Base-by-base conservation (phyloP, 1,140 invertebrate genomes). In the Drosophila suzukii region DNA sequence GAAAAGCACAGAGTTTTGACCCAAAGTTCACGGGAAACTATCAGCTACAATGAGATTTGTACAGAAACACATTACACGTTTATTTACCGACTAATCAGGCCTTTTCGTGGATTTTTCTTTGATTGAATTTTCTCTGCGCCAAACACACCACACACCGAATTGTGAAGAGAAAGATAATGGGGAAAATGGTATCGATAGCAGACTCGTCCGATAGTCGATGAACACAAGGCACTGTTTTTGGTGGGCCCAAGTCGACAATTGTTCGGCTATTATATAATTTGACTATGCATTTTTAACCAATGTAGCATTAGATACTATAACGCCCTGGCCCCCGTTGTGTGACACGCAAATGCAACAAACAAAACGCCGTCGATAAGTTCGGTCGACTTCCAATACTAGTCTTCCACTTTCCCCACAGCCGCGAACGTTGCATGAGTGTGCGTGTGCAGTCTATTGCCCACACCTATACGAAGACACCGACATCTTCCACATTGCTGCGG, bases 81-180 rank as follows among this genome's bases (percentile, higher is more conserved):
- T 77, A 54, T 88, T 83, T 74, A 88, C 83, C 67, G 80, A 77
- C 68, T 75, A 43, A 51, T 60, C 47, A 24, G 61, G 49, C 59
- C 54, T 65, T 50, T 66, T 73, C 47, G 43, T 65, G 46, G 72
- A 59, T 70, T 83, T 83, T 76, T 57, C 63, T 73, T 76, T 78
- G 65, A 74, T 65, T 73, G 60, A 80, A 71, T 88, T 88, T 88
- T 88, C 86, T 88, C 67, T 79, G 75, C 83, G 58, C 59, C 49
- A 79, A 86, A 86, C 83, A 82, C 84, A 88, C 80, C 74, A 77
- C 75, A 78, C 75, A 78, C 72, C 74, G 74, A 68, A 77, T 72
- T 50, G 65, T 58, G 73, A 73, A 80, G 75, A 83, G 78, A 83
- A 80, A 84, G 75, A 67, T 70, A 55, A 57, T 39, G 67, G 54